Conservation (phyloP, 2,888 invertebrate species). For the Parelbella ahira region DNA sequence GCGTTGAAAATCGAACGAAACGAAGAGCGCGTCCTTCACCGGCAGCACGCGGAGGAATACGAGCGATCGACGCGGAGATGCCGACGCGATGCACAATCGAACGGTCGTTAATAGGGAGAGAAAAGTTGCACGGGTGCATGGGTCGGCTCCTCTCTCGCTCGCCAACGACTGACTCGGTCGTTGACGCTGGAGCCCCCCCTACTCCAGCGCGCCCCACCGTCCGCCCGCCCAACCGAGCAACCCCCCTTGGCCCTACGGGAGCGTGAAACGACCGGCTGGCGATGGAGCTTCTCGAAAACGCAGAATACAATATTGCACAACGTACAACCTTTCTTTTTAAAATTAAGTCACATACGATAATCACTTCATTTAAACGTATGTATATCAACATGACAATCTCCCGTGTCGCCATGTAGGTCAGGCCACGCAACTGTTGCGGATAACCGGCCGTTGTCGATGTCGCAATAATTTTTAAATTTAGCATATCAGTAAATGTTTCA, state of each 20-base stretch:
- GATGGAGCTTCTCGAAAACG: conserved; percentile 29
- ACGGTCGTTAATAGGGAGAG: conserved; percentile 37
- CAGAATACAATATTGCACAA: too few species aligned
- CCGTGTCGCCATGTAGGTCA: conserved; percentile 48
- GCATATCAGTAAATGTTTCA: conserved; percentile 3
- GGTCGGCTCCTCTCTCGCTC: conserved; percentile 60
- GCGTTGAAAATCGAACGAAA: conserved; percentile 16
- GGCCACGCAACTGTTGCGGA: conserved; percentile 18
- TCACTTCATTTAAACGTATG: too few species aligned
- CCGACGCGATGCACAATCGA: conserved; percentile 31
- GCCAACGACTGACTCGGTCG: conserved; percentile 73
- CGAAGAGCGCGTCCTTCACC: conserved; percentile 16
- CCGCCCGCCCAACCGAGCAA: conserved; percentile 66
- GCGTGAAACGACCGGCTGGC: conserved; percentile 39
- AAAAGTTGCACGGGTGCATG: conserved; percentile 43
- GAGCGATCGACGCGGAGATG: conserved; percentile 9
- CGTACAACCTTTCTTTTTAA: too few species aligned
- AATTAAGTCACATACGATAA: too few species aligned
- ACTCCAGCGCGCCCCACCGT: conserved; percentile 59
- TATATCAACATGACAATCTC: conserved; percentile 42
- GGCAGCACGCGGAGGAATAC: conserved; percentile 16
- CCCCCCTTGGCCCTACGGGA: conserved; percentile 42
- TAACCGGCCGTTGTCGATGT: neutral
- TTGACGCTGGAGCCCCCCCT: conserved; percentile 66
- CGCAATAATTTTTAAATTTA: conserved; percentile 10